These are phyloP conservation scores for Parus major DNA, from an alignment of 2,113 vertebrate species.

Conservation along the genomic window DNA sequence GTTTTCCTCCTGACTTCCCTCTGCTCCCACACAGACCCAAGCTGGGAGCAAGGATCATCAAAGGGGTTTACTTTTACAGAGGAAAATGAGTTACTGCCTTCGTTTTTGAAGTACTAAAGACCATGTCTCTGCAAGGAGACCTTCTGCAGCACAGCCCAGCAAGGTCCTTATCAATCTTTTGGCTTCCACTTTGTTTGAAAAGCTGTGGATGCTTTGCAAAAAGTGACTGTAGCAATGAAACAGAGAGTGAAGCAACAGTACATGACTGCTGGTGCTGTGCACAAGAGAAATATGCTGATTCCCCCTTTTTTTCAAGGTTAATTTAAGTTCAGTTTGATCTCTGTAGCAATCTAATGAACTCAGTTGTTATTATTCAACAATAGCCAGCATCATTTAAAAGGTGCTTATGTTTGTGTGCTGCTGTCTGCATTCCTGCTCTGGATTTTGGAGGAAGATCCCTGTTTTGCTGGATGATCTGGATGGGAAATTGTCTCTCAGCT, in stretches of 20 bases:
- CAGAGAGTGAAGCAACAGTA: background rate
- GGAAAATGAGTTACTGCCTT: background rate
- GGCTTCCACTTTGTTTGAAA: constrained; percentile 4
- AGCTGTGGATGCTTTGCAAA: constrained; percentile 3
- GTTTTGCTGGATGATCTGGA: background rate
- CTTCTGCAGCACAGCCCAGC: background rate
- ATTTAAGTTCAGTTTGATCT: constrained; percentile 28
- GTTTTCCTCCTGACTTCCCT: background rate
- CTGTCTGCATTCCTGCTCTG: background rate
- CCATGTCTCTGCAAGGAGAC: background rate
- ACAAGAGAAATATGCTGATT: background rate
- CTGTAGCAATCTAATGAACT: background rate
- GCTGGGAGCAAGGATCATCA: background rate
- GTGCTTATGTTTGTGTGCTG: background rate
- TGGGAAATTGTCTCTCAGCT: background rate
- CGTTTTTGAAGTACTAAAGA: background rate
- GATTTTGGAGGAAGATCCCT: background rate
- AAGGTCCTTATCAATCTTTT: background rate
- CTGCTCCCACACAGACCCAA: background rate
- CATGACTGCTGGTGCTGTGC: background rate
- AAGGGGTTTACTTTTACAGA: background rate
- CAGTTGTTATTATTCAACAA: background rate
- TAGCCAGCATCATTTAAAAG: background rate
- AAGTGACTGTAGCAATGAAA: background rate
- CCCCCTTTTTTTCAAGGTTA: background rate